phyloP scores from a whole-genome alignment of 2,797 vertebrate genomes.

The Clarias pachynema region DNA sequence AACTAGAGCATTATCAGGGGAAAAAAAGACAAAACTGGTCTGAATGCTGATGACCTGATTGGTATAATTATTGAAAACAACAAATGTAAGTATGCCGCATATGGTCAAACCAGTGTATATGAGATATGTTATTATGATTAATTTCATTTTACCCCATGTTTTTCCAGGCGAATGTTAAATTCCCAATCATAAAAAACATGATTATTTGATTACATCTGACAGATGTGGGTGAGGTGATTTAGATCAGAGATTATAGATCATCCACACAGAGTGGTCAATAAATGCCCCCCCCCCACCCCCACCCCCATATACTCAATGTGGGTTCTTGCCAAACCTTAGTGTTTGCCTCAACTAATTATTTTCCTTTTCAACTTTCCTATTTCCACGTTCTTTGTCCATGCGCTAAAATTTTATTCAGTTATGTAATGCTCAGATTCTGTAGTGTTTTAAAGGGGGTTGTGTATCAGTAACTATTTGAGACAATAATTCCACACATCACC shows the following conservation, averaged over 20 bases:
- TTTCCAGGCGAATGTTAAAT: conserved; percentile 35
- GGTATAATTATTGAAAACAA: conserved; percentile 24
- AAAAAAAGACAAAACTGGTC: background rate
- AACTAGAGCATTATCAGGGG: background rate
- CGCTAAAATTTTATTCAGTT: background rate
- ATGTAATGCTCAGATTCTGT: conserved; percentile 1
- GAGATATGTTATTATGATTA: conserved; percentile 35
- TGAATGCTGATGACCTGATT: background rate
- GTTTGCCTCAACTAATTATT: background rate
- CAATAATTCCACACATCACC: background rate
- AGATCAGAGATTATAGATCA: conserved; percentile 45
- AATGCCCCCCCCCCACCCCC: background rate
- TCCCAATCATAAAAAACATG: background rate
- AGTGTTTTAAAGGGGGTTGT: background rate
- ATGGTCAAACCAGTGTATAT: conserved; percentile 23
- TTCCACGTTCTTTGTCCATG: background rate
- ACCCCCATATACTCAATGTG: background rate
- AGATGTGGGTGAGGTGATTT: conserved; percentile 43
- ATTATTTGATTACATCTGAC: conserved; percentile 1
- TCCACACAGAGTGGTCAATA: conserved; percentile 44
- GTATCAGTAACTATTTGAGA: background rate
- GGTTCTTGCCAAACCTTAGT: background rate
- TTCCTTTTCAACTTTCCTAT: background rate
- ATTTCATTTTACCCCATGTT: conserved; percentile 38
- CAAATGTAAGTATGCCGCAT: conserved; percentile 23